Base-by-base conservation (phyloP, 1,140 invertebrate species). In the Hypothenemus hampei region DNA sequence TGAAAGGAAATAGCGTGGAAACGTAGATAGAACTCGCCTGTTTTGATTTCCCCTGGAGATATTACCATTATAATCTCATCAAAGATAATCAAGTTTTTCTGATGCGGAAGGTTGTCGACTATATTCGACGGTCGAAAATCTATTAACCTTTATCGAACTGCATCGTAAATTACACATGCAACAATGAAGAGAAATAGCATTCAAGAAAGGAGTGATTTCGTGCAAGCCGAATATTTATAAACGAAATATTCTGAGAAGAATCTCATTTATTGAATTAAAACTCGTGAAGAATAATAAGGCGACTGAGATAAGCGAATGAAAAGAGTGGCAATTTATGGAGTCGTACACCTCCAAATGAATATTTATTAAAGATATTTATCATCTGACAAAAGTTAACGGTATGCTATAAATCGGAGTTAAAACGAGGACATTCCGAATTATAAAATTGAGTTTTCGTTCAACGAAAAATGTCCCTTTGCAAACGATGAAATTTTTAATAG, bases 1-100 rank as follows among this genome's bases (percentile, higher is more conserved):
- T 53, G 13, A 48, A 35, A 36, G 54, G 54, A 52, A 60, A 60
- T 60, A 54, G 43, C 29, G 53, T 57, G 59, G 53, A 57, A 60
- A 57, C 35, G 18, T 49, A 44, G 59, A 60, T 60, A 60, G 52
- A 7, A 37, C 31, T 22, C 22, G 37, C 8, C n/a, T 51, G 37
- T 51, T 43, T 51, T 33, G 37, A 51, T 51, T 41, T 51, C 0
- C 49, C 37, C 37, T 11, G 1, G 35, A 40, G 35, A 59, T 46
- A 55, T 52, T 37, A 37, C 15, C 52, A 59, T 59, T 59, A 59
- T 59, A 59, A 59, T 59, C 58, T 51, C 58, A 59, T 59, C 52
- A 56, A 39, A 56, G 41, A 59, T 56, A 54, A 56, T 59, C 45
- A 43, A 35, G 21, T 52, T n/a, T n/a, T n/a, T n/a, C n/a, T n/a